phyloP scores from a whole-genome alignment of 2,113 vertebrate species.

The Poecile atricapillus region DNA sequence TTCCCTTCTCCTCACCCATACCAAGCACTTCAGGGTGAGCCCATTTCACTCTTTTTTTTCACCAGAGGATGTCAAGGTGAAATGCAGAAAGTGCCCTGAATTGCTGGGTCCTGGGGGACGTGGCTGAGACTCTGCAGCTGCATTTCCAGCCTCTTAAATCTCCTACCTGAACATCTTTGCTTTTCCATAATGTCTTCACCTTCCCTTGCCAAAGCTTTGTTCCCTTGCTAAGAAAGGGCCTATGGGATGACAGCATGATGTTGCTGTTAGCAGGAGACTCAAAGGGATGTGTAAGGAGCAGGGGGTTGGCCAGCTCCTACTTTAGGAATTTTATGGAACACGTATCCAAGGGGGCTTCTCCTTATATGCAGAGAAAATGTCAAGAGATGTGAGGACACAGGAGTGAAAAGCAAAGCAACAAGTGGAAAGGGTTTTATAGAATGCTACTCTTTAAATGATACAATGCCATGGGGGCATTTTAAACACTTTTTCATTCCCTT shows the following conservation, averaged over 20 bases:
- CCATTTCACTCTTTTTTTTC: background rate
- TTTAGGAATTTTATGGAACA: background rate
- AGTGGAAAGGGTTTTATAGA: background rate
- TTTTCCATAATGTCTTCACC: background rate
- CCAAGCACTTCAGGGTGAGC: background rate
- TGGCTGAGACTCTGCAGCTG: background rate
- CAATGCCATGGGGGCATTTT: background rate
- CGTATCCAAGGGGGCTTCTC: background rate
- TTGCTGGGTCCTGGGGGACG: background rate
- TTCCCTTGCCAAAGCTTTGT: background rate
- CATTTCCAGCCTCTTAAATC: background rate
- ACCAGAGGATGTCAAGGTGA: background rate
- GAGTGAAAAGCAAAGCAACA: background rate
- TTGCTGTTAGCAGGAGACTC: background rate
- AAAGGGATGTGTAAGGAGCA: background rate
- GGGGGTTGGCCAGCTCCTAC: background rate
- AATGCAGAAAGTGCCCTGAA: background rate
- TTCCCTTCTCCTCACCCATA: background rate
- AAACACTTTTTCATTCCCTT: background rate
- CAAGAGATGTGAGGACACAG: background rate
- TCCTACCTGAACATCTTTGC: background rate
- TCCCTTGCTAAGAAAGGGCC: background rate
- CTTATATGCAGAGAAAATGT: background rate
- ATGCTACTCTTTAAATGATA: background rate
- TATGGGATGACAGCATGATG: background rate